A percentile compares a stretch with the other conserved stretches of the same genome.
phyloP scores from a whole-genome alignment of 2,888 invertebrate species.

The Drymonia ruficornis region DNA sequence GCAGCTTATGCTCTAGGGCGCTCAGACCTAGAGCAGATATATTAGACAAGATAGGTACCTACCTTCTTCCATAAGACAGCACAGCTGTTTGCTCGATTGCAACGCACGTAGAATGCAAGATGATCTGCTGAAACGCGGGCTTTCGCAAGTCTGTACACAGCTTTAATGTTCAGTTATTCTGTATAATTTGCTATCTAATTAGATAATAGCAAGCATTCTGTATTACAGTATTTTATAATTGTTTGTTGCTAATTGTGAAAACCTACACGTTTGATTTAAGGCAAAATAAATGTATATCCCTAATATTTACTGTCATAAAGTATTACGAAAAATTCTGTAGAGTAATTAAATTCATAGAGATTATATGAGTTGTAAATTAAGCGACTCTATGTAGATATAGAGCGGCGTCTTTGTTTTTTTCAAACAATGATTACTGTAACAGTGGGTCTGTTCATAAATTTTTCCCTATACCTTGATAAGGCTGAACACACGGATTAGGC shows the following conservation, averaged over 20 bases:
- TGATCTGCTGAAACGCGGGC: no score
- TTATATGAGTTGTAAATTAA: constrained; percentile 30
- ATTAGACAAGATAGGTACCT: no score
- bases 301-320: not conserved
- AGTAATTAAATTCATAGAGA: constrained; percentile 20
- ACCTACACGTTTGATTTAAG: no score
- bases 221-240: no score
- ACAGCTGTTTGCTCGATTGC: no score
- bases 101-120: no score
- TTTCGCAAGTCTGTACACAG: no score
- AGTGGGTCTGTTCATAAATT: constrained; percentile 72
- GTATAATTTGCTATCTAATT: constrained; percentile 13
- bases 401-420: constrained; percentile 60
- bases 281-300: not conserved
- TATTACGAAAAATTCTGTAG: no score
- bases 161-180: constrained; percentile 26
- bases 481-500: constrained; percentile 63
- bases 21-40: no score
- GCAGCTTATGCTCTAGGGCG: no score
- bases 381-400: constrained; percentile 24
- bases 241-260: no score
- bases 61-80: no score
- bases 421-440: constrained; percentile 53
- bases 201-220: constrained; percentile 19
- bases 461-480: constrained; percentile 71